Evolutionary conservation across 2,888 invertebrate species (phyloP), one percentile per base, ranked within the genome.

Genomic region (Conus canariensis): DNA sequence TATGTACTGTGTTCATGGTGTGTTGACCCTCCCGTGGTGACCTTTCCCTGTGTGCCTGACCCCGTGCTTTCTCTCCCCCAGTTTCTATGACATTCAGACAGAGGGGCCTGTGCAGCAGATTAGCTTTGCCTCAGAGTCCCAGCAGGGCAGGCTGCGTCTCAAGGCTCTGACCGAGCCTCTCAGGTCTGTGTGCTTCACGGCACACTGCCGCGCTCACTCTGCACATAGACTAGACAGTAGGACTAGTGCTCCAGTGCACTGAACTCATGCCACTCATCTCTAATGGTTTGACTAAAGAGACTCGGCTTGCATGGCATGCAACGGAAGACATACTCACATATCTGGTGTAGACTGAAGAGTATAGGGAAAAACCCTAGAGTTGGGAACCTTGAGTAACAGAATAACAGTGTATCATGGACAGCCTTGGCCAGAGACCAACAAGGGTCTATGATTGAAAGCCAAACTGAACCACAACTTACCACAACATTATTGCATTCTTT

Each of bases 91-190:
- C 89, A 94, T 95, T 60, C 94, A 95, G 90, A 92, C 92, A 64
- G 94, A 94, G 88, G 95, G 95, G n/a, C 95, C 95, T 56, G 95
- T 95, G 64, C 95, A 95, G 90, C 94, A 95, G 92, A 95, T 95
- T 90, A 93, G 92, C 89, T 95, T 95, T 91, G 95, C 94, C 70
- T 94, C 94, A 22, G 95, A 95, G 89, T 93, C 92, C 45, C 94
- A 94, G 90, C 93, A 93, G 30, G 95, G 94, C 16, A 93, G 93
- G 64, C 93, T 94, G 56, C 92, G 94, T 85, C 91, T 95, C 16
- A 92, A 94, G 14, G 90, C 92, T 14, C 94, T 93, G 88, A 93
- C 93, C 85, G 94, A 95, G 88, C 93, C 93, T 45, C 90, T 88
- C 83, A 88, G 88, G 88, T 88, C 64, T 83, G 88, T 67, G 67